Evolutionary conservation across 2,113 vertebrate species (phyloP), one percentile per base, ranked within the genome.

Genomic region (Cololabis saira): DNA sequence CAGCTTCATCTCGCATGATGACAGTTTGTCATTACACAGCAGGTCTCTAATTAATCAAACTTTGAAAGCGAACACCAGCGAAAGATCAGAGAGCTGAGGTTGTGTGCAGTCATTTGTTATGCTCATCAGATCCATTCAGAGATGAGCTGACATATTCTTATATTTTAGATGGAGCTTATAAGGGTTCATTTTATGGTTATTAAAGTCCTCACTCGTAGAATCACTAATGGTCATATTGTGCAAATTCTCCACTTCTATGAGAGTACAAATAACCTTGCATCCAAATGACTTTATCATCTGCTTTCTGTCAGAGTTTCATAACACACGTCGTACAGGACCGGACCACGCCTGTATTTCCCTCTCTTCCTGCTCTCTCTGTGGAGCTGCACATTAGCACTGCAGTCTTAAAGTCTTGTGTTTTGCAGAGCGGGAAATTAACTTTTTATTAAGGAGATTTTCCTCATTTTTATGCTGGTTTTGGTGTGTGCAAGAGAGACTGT

Each of bases 31-130:
- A 59, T 65, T 71, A 67, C 52, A 7, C 68, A 71, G 71, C 7
- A 17, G 70, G 76, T 77, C 82, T 55, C 82, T 80, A 80, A 84
- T 91, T 78, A 75, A 66, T 61, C 58, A 67, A 52, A 49, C n/a
- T 64, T 80, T 17, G 15, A 76, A 78, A 27, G 62, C 0, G 3
- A 69, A 70, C 42, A 19, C 52, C 56, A 54, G 58, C 59, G 19
- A 71, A 66, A 66, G 51, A 73, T 24, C n/a, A 43, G 33, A n/a
- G 37, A 52, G 19, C 30, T 14, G 11, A 55, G 58, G 51, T 37
- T 22, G 19, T 51, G 4, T 47, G 58, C 10, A 24, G 19, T 0
- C 16, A 61, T 71, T 69, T 54, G 63, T 60, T 43, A 15, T 37
- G 21, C 42, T 65, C 52, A 14, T 33, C 12, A 4, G 18, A 37